Conservation (phyloP, 2,113 vertebrate species). For the Oreochromis aureus region DNA sequence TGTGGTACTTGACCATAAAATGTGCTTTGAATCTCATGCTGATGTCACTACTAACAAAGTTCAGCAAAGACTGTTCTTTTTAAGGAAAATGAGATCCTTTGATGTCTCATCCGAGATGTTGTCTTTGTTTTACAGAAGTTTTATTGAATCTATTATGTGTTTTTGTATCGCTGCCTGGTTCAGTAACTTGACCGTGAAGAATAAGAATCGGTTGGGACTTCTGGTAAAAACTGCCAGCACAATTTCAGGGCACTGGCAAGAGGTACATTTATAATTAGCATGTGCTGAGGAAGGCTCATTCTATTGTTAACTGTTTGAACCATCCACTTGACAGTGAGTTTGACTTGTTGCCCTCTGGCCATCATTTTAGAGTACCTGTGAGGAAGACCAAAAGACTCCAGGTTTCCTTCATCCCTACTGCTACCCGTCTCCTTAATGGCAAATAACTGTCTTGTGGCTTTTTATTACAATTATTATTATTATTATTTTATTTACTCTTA, state of each 20-base stretch:
- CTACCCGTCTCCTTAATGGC: background rate
- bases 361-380: accelerated
- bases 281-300: background rate
- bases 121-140: background rate
- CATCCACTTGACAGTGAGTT: background rate
- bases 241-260: background rate
- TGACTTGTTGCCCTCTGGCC: background rate
- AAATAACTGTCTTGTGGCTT: background rate
- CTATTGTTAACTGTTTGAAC: background rate
- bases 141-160: background rate
- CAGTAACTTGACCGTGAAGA: background rate
- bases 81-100: accelerated
- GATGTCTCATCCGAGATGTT: background rate
- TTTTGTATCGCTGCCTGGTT: accelerated
- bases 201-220: background rate
- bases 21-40: background rate
- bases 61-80: background rate
- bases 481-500: background rate
- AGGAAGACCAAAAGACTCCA: background rate
- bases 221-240: background rate
- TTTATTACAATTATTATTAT: background rate
- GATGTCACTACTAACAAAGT: background rate
- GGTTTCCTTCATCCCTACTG: background rate
- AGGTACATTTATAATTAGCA: background rate
- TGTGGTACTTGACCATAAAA: background rate